Evolutionary conservation across 2,888 invertebrate genomes (phyloP), one percentile per base, ranked within the genome.

Genomic region (Eubasilissa splendida): DNA sequence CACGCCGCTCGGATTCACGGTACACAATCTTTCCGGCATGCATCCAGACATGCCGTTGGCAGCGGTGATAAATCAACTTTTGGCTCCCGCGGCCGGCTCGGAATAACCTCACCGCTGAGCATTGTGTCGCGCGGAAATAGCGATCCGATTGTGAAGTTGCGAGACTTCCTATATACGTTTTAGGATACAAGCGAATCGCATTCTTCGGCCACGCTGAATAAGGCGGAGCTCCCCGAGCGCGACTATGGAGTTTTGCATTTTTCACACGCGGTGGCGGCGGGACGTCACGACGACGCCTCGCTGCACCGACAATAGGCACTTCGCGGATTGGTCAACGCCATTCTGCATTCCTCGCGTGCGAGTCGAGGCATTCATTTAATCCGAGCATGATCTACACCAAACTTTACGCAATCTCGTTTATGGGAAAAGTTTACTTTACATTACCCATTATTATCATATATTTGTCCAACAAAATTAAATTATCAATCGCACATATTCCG

Each of bases 51-150:
- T 8, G 31, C 42, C n/a, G 56, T 56, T 56, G 53, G 71, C 71
- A 54, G 31, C 71, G 71, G 71, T 33, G n/a, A 73, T 73, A 73
- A 73, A 73, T 73, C 71, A 73, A 73, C 71, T 73, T 73, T 73
- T 31, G 71, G 56, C 71, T 73, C 71, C 56, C 58, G 56, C 65
- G 31, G 56, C 33, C 71, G 58, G 71, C 71, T 56, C 56, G 58
- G 71, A 73, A 73, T 73, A 73, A 31, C 71, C 71, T 22, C 31
- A 10, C 22, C 22, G 56, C 71, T 56, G 56, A 31, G 71, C 33
- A 73, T 73, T 73, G 71, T 73, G 56, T 56, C 71, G 71, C 71
- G 58, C 33, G 71, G n/a, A 73, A 73, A 73, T 58, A 73, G 71
- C 71, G n/a, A 33, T 65, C 11, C 42, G 11, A 11, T 33, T 33